These are phyloP conservation scores for Drosophila paranaensis DNA, from an alignment of 2,888 invertebrate species.

Conservation along the genomic window DNA sequence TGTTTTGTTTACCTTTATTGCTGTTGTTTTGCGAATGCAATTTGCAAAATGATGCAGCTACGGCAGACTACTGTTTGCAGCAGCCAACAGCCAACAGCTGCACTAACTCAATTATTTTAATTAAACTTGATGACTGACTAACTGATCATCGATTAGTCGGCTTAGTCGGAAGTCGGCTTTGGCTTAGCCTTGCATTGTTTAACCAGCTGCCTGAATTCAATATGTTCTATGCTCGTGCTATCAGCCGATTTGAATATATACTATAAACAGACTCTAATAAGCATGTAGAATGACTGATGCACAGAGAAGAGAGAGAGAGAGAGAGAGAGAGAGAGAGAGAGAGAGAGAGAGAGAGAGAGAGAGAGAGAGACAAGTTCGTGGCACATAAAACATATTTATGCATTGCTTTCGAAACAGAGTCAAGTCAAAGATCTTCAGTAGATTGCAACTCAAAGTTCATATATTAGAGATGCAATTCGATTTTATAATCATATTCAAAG, in stretches of 20 bases:
- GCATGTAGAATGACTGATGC: neutral
- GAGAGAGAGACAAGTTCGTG: too few species aligned
- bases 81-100: slow-evolving; percentile 36
- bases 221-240: neutral
- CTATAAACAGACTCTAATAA: neutral
- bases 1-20: slow-evolving; percentile 63
- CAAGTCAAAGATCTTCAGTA: neutral
- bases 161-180: slow-evolving; percentile 15
- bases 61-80: slow-evolving; percentile 12
- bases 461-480: neutral
- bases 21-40: slow-evolving; percentile 44
- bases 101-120: slow-evolving; percentile 59
- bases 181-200: slow-evolving; percentile 10
- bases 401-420: neutral
- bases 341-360: neutral
- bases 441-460: neutral
- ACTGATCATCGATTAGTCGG: slow-evolving; percentile 44
- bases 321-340: neutral
- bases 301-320: neutral
- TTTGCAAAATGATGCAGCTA: slow-evolving; percentile 44
- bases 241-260: neutral
- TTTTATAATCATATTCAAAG: slow-evolving; percentile 5
- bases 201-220: neutral
- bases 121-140: slow-evolving; percentile 52
- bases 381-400: neutral